A percentile compares a stretch with the other conserved stretches of the same genome.
phyloP scores from a whole-genome alignment of 1,140 invertebrate species.

The Lepidurus packardi region DNA sequence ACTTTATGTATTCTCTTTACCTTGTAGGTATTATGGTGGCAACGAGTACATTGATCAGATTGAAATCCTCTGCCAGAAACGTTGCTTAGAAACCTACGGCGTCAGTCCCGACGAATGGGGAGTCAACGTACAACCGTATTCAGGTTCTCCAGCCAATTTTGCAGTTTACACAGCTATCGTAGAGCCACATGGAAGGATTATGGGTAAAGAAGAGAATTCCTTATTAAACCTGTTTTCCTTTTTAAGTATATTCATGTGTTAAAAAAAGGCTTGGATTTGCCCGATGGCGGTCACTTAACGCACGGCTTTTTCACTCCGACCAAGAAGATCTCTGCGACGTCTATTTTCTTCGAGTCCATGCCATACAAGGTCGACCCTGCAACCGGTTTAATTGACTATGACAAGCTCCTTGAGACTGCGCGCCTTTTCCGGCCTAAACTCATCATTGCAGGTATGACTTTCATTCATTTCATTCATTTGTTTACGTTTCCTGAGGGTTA shows the following conservation, averaged over 20 bases:
- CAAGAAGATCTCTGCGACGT: conserved; percentile 94
- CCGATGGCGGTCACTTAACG: conserved; percentile 93
- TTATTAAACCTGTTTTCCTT: background rate
- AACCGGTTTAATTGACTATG: conserved; percentile 92
- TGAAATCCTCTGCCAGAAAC: conserved; percentile 79
- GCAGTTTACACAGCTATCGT: conserved; percentile 85
- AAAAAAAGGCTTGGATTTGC: conserved; percentile 66
- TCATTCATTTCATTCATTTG: background rate
- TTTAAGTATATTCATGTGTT: conserved; percentile 8
- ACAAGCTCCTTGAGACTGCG: conserved; percentile 73
- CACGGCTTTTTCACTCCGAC: conserved; percentile 86
- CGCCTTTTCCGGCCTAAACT: conserved; percentile 83
- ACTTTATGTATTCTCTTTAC: background rate
- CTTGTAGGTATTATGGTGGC: conserved; percentile 76
- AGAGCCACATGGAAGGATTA: conserved; percentile 89
- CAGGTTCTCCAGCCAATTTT: conserved; percentile 95
- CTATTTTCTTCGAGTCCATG: conserved; percentile 97
- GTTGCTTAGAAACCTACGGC: conserved; percentile 76
- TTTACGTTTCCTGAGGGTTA: background rate
- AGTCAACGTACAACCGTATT: conserved; percentile 96
- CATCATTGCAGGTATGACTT: conserved; percentile 73
- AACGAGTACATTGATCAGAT: conserved; percentile 95
- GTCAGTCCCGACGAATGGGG: conserved; percentile 86
- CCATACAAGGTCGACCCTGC: conserved; percentile 83
- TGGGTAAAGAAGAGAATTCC: conserved; percentile 56